A percentile compares a stretch with the other conserved stretches of the same genome.
phyloP scores from a whole-genome alignment of 2,113 vertebrate species.

The Aleadryas rufinucha region DNA sequence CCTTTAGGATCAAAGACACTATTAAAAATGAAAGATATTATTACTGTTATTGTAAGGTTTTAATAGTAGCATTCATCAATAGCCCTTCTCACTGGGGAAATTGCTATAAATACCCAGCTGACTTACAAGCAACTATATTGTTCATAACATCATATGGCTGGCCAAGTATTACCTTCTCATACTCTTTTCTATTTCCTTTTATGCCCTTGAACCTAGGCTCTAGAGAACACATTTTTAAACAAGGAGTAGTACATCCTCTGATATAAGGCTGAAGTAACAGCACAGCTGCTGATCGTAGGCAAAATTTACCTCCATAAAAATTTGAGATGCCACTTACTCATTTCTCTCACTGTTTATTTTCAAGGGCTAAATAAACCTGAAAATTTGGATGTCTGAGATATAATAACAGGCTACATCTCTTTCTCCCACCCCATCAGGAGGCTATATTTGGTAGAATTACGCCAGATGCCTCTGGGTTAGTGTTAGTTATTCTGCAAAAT shows the following conservation, averaged over 20 bases:
- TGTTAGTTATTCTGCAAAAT: not conserved
- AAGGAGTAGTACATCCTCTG: not conserved
- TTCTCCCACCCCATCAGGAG: not conserved
- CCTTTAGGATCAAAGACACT: not conserved
- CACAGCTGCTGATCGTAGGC: not conserved
- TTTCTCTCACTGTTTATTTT: not conserved
- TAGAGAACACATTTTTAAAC: not conserved
- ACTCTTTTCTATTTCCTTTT: not conserved
- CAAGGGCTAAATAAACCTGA: not conserved
- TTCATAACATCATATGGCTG: not conserved
- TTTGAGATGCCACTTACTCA: not conserved
- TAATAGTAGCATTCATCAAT: conserved; percentile 1
- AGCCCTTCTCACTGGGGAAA: not conserved
- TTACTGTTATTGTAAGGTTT: conserved; percentile 1
- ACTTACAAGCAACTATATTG: not conserved
- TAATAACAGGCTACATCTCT: not conserved
- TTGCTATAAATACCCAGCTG: not conserved
- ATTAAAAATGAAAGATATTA: conserved; percentile 21
- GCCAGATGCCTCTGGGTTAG: not conserved
- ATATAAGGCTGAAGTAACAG: not conserved
- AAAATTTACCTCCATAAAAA: not conserved
- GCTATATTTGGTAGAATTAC: not conserved
- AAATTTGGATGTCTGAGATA: not conserved
- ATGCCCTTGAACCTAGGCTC: not conserved
- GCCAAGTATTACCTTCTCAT: not conserved